Evolutionary conservation across 2,797 vertebrate genomes (phyloP).

Genomic region (Squalus acanthias): DNA sequence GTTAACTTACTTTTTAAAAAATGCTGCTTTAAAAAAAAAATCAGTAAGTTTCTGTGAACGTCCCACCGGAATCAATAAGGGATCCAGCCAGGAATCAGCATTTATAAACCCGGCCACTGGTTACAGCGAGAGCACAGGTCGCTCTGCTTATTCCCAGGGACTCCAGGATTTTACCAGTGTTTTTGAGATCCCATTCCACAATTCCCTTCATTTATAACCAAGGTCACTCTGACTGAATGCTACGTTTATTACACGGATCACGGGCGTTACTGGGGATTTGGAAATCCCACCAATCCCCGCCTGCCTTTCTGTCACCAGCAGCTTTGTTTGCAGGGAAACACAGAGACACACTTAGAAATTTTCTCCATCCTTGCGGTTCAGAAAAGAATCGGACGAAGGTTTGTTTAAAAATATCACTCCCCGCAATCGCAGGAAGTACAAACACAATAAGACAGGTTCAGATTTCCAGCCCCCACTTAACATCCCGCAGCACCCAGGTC

Average conservation of each 20-base stretch:
- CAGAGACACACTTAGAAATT: not conserved
- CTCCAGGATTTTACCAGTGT: not conserved
- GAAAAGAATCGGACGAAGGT: not conserved
- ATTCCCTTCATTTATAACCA: not conserved
- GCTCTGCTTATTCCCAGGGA: not conserved
- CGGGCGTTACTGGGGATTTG: not conserved
- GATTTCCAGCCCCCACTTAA: not conserved
- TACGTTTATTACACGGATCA: not conserved
- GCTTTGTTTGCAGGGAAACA: not conserved
- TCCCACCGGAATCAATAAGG: not conserved
- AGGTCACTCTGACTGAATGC: not conserved
- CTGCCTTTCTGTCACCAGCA: not conserved
- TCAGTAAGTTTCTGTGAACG: not conserved
- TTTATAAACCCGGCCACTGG: not conserved
- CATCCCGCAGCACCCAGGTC: not conserved
- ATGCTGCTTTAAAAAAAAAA: not conserved
- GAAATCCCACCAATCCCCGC: not conserved
- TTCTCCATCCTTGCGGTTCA: not conserved
- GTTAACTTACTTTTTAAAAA: not conserved
- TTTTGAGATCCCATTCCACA: not conserved
- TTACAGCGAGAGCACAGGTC: not conserved
- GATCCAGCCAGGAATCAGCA: not conserved
- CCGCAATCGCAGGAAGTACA: not conserved
- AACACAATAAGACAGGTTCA: not conserved
- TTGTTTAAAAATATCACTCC: not conserved